Evolutionary conservation across 2,113 vertebrate species (phyloP).

Genomic region (Leptocoma aspasia): DNA sequence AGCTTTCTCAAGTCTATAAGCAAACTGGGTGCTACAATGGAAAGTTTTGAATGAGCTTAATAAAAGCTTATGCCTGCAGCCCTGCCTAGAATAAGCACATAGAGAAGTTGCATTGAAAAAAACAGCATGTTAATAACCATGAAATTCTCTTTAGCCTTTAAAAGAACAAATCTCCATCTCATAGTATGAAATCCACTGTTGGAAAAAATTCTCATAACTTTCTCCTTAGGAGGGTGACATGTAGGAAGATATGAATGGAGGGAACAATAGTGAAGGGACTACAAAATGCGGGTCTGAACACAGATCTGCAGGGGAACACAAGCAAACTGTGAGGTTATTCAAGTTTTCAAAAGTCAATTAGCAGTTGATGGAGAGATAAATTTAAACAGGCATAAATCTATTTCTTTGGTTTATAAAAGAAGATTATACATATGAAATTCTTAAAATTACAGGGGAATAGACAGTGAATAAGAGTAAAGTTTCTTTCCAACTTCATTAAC

Average conservation of each 20-base stretch:
- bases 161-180: background rate
- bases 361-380: background rate
- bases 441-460: background rate
- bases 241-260: background rate
- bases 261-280: background rate
- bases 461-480: background rate
- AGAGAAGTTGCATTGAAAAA: background rate
- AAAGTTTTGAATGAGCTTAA: conserved; percentile 21
- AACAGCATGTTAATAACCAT: conserved; percentile 23
- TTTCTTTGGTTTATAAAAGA: background rate
- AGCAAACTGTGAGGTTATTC: background rate
- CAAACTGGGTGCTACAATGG: background rate
- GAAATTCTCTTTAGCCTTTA: conserved; percentile 27
- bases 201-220: background rate
- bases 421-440: background rate
- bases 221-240: background rate
- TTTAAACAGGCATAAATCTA: background rate
- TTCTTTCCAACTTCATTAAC: background rate
- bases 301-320: background rate
- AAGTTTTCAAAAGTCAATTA: background rate
- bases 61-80: conserved; percentile 6
- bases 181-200: background rate
- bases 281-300: background rate
- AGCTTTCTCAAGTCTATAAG: conserved; percentile 1
- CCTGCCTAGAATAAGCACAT: background rate